Conservation (phyloP, 1,140 invertebrate species). For the Parasteatoda tepidariorum region DNA sequence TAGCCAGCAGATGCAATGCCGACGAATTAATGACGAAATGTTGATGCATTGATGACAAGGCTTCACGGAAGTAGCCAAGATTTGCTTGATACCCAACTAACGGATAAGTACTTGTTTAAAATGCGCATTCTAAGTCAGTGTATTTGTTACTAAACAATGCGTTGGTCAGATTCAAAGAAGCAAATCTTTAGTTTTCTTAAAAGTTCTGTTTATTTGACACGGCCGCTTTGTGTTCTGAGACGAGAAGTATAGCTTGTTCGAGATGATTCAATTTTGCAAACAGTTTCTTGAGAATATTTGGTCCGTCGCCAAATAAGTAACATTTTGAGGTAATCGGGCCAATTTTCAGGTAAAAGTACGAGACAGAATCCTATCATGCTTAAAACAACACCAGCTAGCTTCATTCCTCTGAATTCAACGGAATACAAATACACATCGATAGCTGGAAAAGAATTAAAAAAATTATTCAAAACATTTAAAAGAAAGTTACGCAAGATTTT, state of each 20-base stretch:
- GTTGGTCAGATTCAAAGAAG: too few species aligned
- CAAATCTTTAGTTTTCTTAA: too few species aligned
- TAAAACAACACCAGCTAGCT: slow-evolving; percentile 89
- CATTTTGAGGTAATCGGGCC: slow-evolving; percentile 92
- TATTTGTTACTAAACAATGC: too few species aligned
- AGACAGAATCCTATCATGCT: slow-evolving; percentile 74
- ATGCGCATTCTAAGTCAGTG: too few species aligned
- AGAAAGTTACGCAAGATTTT: neutral
- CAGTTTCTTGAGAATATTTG: slow-evolving; percentile 53
- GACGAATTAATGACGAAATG: too few species aligned
- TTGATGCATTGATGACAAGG: too few species aligned
- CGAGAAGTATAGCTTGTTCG: slow-evolving; percentile 61
- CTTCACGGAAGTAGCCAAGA: too few species aligned
- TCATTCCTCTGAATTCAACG: slow-evolving; percentile 91
- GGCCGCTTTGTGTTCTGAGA: slow-evolving; percentile 62
- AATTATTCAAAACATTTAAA: neutral
- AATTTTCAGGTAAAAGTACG: slow-evolving; percentile 94
- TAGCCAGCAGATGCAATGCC: too few species aligned
- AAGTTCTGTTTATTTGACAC: slow-evolving; percentile 64
- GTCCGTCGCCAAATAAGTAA: slow-evolving; percentile 74
- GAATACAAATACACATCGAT: slow-evolving; percentile 87
- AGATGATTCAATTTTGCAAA: neutral
- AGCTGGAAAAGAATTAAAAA: slow-evolving; percentile 73
- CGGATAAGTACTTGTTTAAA: too few species aligned
- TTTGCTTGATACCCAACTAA: too few species aligned